A percentile compares a stretch with the other conserved stretches of the same genome.
Evolutionary conservation across 2,888 invertebrate genomes (phyloP).

Genomic region (Clanis bilineata): DNA sequence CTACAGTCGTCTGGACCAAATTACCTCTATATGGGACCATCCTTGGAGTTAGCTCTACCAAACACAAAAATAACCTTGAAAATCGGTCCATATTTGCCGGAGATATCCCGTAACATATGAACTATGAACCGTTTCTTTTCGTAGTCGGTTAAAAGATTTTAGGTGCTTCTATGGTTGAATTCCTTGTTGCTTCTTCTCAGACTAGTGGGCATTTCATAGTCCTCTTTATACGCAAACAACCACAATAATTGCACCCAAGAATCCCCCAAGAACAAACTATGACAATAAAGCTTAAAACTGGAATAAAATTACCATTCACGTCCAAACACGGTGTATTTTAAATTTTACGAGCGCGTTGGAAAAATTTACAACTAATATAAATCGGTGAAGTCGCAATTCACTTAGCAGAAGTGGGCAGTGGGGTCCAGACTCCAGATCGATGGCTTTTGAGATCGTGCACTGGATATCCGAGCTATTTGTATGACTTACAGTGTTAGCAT

Average conservation of each 20-base stretch:
- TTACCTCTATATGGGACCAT: too few species aligned
- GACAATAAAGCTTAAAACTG: neutral
- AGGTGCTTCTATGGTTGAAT: too few species aligned
- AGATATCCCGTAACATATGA: too few species aligned
- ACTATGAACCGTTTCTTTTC: too few species aligned
- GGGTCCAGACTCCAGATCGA: neutral
- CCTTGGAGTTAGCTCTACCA: too few species aligned
- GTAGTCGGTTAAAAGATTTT: too few species aligned
- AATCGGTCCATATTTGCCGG: too few species aligned
- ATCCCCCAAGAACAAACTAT: neutral
- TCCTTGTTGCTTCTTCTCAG: too few species aligned
- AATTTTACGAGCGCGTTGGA: slow-evolving; percentile 10
- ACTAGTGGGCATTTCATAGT: too few species aligned
- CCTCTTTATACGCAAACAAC: too few species aligned
- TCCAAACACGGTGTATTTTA: neutral
- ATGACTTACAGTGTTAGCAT: slow-evolving; percentile 4
- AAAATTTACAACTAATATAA: neutral
- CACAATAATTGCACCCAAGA: neutral
- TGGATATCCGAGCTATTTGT: slow-evolving; percentile 5
- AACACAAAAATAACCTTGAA: too few species aligned
- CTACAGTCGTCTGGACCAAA: too few species aligned
- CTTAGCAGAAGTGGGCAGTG: slow-evolving; percentile 5
- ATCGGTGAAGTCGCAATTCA: slow-evolving; percentile 11
- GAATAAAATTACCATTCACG: slow-evolving; percentile 8
- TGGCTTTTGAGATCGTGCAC: neutral